Percentiles rank a stretch among this genome's conserved stretches.
phyloP scores from a whole-genome alignment of 2,888 invertebrate species.

The Agonopterix alstromeriana region DNA sequence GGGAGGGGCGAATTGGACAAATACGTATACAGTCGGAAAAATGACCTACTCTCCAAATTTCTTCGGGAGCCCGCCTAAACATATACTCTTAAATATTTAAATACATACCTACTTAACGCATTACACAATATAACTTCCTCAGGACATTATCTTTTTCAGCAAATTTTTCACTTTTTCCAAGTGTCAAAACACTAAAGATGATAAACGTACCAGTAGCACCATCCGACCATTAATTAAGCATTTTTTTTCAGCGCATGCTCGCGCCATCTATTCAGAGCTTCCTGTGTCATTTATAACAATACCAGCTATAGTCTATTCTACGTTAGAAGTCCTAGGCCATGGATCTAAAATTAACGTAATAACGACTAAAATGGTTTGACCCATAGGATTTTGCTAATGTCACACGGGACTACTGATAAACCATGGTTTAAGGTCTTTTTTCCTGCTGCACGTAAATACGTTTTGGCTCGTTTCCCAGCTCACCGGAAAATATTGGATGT shows the following conservation, averaged over 20 bases:
- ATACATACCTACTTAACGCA: no score
- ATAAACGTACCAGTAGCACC: constrained; percentile 1
- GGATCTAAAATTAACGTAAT: no score
- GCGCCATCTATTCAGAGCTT: constrained; percentile 16
- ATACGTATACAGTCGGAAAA: no score
- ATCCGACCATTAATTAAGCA: constrained; percentile 20
- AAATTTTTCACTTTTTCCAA: background rate
- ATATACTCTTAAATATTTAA: no score
- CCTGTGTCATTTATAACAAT: constrained; percentile 20
- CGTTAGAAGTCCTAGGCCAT: no score
- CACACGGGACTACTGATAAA: constrained; percentile 25
- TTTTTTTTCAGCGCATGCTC: constrained; percentile 17
- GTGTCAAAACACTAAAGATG: background rate
- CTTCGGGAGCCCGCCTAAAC: no score
- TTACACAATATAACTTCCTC: no score
- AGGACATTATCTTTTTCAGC: no score
- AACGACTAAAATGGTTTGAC: no score
- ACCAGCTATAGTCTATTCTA: constrained; percentile 10
- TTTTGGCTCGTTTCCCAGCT: constrained; percentile 44
- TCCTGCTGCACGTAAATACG: constrained; percentile 36
- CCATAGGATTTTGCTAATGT: no score
- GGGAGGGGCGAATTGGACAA: no score
- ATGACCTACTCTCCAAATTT: no score
- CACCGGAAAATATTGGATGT: constrained; percentile 36
- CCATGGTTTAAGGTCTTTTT: constrained; percentile 23